phyloP scores from a whole-genome alignment of 2,113 vertebrate genomes.

The Hippoglossus stenolepis region DNA sequence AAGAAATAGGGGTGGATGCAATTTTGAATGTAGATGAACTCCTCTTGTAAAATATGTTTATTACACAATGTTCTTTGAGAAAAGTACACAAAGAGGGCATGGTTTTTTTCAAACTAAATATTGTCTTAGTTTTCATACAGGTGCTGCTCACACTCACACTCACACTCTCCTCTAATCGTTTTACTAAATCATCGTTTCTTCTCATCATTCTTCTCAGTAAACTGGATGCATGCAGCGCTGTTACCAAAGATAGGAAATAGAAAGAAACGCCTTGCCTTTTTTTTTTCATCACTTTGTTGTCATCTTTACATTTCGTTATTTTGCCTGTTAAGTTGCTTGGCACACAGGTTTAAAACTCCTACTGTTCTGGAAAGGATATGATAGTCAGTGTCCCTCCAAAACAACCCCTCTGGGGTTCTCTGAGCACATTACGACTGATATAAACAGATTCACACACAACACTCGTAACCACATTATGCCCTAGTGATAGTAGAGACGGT shows the following conservation, averaged over 20 bases:
- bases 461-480: neutral
- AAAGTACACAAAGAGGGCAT: neutral
- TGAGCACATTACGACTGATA: neutral
- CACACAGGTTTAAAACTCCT: neutral
- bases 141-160: too few relatives aligned
- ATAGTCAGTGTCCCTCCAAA: neutral
- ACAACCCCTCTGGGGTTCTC: neutral
- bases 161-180: too few relatives aligned
- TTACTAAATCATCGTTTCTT: conserved; percentile 5
- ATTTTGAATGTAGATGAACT: too few relatives aligned
- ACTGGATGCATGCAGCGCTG: conserved; percentile 7
- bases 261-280: conserved; percentile 7
- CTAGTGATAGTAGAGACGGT: neutral
- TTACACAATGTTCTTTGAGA: neutral
- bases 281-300: neutral
- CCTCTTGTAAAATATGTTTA: too few relatives aligned
- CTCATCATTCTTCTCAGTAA: neutral
- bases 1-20: neutral
- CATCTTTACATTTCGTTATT: conserved; percentile 5
- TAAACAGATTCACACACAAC: neutral
- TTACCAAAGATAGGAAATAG: conserved; percentile 28
- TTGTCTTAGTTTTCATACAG: too few relatives aligned
- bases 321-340: conserved; percentile 1
- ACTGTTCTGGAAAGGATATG: neutral
- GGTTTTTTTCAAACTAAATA: too few relatives aligned